Evolutionary conservation across 1,140 invertebrate species (phyloP).

Genomic region (Hyposmocoma kahamanoa): DNA sequence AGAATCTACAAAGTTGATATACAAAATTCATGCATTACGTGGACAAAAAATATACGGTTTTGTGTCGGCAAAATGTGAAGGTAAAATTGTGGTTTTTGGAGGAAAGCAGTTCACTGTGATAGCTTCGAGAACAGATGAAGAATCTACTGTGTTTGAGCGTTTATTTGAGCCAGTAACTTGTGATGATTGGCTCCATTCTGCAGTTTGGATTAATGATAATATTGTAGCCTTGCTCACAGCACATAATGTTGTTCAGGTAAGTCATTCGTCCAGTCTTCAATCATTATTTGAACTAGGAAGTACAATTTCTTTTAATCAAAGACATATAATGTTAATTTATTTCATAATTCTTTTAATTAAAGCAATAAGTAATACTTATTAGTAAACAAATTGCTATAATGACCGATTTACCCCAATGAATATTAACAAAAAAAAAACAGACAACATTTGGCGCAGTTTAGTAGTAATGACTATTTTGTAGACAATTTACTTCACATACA

Average conservation of each 20-base stretch:
- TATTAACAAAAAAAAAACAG: no score
- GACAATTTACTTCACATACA: no score
- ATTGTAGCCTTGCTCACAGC: conserved; percentile 43
- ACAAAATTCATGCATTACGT: conserved; percentile 25
- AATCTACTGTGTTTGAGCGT: conserved; percentile 9
- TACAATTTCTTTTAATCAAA: no score
- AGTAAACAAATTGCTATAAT: no score
- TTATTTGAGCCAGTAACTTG: conserved; percentile 26
- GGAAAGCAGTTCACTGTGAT: conserved; percentile 50
- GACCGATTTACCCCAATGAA: no score
- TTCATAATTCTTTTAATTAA: no score
- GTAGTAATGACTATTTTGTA: no score
- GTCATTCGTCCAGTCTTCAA: no score
- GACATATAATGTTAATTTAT: no score
- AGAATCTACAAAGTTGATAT: conserved; percentile 20
- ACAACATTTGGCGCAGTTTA: no score
- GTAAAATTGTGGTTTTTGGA: conserved; percentile 44
- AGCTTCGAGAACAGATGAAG: background rate
- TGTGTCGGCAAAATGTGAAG: conserved; percentile 21
- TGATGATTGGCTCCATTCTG: conserved; percentile 55
- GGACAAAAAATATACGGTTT: conserved; percentile 58
- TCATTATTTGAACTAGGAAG: no score
- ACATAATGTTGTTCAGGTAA: conserved; percentile 59
- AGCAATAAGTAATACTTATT: no score
- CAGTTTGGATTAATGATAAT: conserved; percentile 26